A percentile compares a stretch with the other conserved stretches of the same genome.
Conservation (phyloP, 2,888 invertebrate species). For the Dolichomitus sp. region DNA sequence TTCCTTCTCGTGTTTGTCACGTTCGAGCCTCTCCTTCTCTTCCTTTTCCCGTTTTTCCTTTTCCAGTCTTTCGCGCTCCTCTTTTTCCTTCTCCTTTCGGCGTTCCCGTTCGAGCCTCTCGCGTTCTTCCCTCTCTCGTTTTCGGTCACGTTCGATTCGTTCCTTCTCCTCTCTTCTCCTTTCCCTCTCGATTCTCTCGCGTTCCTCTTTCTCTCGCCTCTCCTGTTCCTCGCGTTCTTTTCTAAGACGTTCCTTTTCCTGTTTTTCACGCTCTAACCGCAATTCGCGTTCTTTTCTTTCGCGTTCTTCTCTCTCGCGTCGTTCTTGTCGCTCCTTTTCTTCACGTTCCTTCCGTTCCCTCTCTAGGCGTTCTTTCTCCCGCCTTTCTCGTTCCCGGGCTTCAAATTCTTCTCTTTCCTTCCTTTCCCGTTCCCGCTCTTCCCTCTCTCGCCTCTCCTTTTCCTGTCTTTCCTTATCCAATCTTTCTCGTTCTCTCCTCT, state of each 20-base stretch:
- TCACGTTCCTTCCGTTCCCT: slow-evolving; percentile 78
- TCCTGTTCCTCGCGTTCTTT: slow-evolving; percentile 84
- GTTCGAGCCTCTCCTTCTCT: slow-evolving; percentile 84
- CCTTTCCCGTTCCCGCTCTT: slow-evolving; percentile 79
- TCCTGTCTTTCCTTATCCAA: slow-evolving; percentile 77
- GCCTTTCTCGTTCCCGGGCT: slow-evolving; percentile 79
- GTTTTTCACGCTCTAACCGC: slow-evolving; percentile 79
- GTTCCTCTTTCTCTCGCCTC: slow-evolving; percentile 85
- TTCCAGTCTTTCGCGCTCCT: slow-evolving; percentile 76
- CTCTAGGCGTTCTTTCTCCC: slow-evolving; percentile 81
- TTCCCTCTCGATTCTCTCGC: slow-evolving; percentile 83
- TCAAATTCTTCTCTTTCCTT: slow-evolving; percentile 80
- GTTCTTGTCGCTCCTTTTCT: slow-evolving; percentile 75
- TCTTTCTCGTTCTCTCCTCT: slow-evolving; percentile 78
- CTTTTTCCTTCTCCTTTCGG: slow-evolving; percentile 83
- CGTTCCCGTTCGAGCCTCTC: slow-evolving; percentile 78
- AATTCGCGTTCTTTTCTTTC: slow-evolving; percentile 80
- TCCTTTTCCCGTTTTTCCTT: slow-evolving; percentile 84
- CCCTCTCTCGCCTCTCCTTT: slow-evolving; percentile 79
- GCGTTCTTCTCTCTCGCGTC: slow-evolving; percentile 75
- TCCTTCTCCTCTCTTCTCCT: slow-evolving; percentile 79
- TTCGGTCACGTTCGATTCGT: slow-evolving; percentile 84
- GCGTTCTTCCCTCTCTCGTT: slow-evolving; percentile 85
- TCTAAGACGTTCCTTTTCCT: slow-evolving; percentile 79
- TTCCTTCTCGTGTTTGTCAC: slow-evolving; percentile 82